Evolutionary conservation across 2,888 invertebrate species (phyloP).

Genomic region (Cheilosia scutellata): DNA sequence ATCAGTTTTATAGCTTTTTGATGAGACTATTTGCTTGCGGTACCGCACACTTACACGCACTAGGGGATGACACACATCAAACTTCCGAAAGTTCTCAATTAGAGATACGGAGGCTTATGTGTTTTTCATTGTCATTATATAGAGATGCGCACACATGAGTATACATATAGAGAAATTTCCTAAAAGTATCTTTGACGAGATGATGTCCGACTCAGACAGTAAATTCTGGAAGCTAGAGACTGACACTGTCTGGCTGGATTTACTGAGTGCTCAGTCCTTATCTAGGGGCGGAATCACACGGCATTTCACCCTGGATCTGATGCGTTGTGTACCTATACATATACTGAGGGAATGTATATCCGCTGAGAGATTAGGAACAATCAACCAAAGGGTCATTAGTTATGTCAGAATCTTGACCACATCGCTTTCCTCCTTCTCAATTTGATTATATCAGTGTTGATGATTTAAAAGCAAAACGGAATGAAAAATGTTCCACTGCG

Average conservation of each 20-base stretch:
- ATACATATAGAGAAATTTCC: slow-evolving; percentile 13
- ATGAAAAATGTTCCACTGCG: neutral
- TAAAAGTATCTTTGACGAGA: slow-evolving; percentile 25
- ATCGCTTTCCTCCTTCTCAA: slow-evolving; percentile 12
- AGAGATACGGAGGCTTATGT: slow-evolving; percentile 61
- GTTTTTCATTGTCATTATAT: slow-evolving; percentile 24
- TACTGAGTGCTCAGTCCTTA: slow-evolving; percentile 27
- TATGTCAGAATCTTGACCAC: slow-evolving; percentile 37
- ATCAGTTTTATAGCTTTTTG: slow-evolving; percentile 67
- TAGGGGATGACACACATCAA: slow-evolving; percentile 60
- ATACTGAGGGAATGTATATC: neutral
- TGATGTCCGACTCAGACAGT: slow-evolving; percentile 2
- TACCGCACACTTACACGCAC: neutral
- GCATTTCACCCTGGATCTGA: slow-evolving; percentile 36
- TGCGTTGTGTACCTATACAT: neutral
- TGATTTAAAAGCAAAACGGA: slow-evolving; percentile 31
- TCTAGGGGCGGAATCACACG: slow-evolving; percentile 63
- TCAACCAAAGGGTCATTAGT: slow-evolving; percentile 50
- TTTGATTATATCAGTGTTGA: slow-evolving; percentile 60
- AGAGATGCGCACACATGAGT: neutral
- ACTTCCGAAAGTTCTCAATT: slow-evolving; percentile 60
- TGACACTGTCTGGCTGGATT: slow-evolving; percentile 58
- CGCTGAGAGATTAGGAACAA: slow-evolving; percentile 18
- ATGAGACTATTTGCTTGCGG: slow-evolving; percentile 57
- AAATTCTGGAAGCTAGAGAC: slow-evolving; percentile 46